A percentile compares a stretch with the other conserved stretches of the same genome.
Evolutionary conservation across 2,888 invertebrate genomes (phyloP).

Genomic region (Sturmia bella): DNA sequence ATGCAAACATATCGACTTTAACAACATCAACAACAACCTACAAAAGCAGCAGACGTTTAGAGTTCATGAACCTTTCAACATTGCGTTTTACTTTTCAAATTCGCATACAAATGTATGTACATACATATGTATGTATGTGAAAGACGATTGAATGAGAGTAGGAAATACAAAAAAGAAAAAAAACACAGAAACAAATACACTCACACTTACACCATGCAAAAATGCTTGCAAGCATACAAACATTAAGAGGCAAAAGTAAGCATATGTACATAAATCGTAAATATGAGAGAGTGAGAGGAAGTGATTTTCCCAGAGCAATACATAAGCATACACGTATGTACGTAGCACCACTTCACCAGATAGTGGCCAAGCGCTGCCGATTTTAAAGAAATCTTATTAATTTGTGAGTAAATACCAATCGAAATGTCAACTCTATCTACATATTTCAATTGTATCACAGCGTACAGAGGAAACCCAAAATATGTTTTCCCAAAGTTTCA

Average conservation of each 20-base stretch:
- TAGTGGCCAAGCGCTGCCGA: no score
- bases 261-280: not conserved
- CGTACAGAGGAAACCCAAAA: no score
- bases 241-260: no score
- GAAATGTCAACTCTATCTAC: no score
- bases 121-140: constrained; percentile 20
- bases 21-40: constrained; percentile 56
- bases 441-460: no score
- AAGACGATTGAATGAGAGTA: constrained; percentile 17
- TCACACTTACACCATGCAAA: not conserved
- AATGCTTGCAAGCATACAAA: not conserved
- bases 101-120: constrained; percentile 45
- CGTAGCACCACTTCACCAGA: no score
- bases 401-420: no score
- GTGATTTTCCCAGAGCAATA: not conserved
- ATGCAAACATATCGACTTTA: constrained; percentile 4
- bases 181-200: not conserved
- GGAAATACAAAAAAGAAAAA: constrained; percentile 36
- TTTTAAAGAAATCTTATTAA: no score
- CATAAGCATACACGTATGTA: not conserved
- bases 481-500: no score
- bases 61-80: constrained; percentile 80
- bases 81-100: constrained; percentile 75
- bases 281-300: not conserved
- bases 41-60: constrained; percentile 70